Evolutionary conservation across 2,113 vertebrate genomes (phyloP), one percentile per base, ranked within the genome.

Genomic region (Suncus etruscus): DNA sequence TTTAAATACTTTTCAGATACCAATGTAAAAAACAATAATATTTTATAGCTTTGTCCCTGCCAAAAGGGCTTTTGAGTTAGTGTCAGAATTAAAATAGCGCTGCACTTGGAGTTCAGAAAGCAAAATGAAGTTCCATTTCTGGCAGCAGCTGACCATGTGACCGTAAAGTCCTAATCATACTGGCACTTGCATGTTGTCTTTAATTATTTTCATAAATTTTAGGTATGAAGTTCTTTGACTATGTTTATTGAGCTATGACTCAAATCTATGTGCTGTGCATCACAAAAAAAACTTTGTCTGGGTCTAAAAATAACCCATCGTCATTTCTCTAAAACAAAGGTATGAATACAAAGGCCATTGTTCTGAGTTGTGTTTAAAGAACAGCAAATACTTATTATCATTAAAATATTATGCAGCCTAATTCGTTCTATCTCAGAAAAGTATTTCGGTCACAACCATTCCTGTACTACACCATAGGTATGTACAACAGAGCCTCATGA

Each of bases 161-260:
- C 20, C 61, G 76, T 84, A 79, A 22, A 39, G 31, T 74, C 22
- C 70, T 92, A 87, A 66, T 79, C 47, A 73, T 72, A 39, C 9
- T 39, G 47, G n/a, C 16, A 76, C 93, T 74, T 96, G 32, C 29
- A 76, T 80, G 93, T 69, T 72, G 22, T 76, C 68, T 95, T 84
- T 90, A 86, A 81, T 39, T 81, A 58, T 32, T 75, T 82, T 68
- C 90, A 15, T 91, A 79, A 45, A 80, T 79, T 90, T 90, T 54
- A 94, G n/a, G 11, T 54, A 72, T 86, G 15, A 51, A 87, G 24
- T 72, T 54, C n/a, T 39, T 66, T 63, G 12, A 16, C 75, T 87
- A 4, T 91, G 68, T 93, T 93, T 91, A 63, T 68, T 63, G 15
- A 82, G 39, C 48, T 76, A 27, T 90, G 72, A n/a, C n/a, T 90